Evolutionary conservation across 2,888 invertebrate species (phyloP).

Genomic region (Sialis lutaria): DNA sequence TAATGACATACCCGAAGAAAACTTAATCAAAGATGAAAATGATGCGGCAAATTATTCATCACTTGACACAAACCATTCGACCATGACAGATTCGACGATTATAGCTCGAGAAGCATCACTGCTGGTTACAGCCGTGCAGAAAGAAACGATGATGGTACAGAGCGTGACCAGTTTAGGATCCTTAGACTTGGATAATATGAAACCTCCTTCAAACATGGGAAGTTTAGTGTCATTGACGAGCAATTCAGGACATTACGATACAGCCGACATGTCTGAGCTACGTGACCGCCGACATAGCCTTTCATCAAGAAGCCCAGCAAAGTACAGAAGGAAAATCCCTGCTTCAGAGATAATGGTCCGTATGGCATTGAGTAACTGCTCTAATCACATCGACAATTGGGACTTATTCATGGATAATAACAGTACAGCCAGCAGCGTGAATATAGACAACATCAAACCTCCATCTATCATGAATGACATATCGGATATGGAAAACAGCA

Average conservation of each 20-base stretch:
- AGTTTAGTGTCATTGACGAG: conserved; percentile 39
- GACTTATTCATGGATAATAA: conserved; percentile 41
- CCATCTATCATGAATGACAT: conserved; percentile 65
- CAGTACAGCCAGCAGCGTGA: conserved; percentile 36
- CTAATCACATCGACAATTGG: conserved; percentile 32
- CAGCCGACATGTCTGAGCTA: conserved; percentile 15
- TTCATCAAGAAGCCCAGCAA: conserved; percentile 22
- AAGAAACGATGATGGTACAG: conserved; percentile 33
- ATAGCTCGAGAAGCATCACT: conserved; percentile 63
- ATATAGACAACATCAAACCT: conserved; percentile 66
- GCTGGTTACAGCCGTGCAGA: conserved; percentile 37
- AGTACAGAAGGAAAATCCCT: conserved; percentile 46
- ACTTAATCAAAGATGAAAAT: not conserved
- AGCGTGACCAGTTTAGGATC: conserved; percentile 41
- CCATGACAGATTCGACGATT: conserved; percentile 49
- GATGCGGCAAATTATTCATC: conserved; percentile 26
- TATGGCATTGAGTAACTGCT: conserved; percentile 44
- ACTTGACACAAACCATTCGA: conserved; percentile 32
- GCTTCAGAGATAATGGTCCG: conserved; percentile 54
- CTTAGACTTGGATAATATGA: conserved; percentile 53
- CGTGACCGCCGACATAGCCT: conserved; percentile 16
- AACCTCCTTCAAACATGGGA: conserved; percentile 63
- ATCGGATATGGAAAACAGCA: conserved; percentile 62
- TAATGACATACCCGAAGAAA: not conserved
- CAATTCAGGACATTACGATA: conserved; percentile 33